Base-by-base conservation (phyloP, 2,797 vertebrate species). In the Aratinga solstitialis region DNA sequence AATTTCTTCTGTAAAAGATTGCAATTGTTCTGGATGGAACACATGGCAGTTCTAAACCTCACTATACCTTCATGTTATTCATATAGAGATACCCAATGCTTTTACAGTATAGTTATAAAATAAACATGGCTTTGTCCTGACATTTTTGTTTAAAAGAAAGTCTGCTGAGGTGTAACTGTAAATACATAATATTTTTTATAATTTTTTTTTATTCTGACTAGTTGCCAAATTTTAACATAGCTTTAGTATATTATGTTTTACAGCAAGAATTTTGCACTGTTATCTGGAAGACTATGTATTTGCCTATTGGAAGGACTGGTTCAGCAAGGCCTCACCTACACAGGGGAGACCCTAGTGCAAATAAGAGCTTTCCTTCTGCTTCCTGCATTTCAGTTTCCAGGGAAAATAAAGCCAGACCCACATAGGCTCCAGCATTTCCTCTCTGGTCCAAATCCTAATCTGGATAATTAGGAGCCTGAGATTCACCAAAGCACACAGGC, bases 391-490 rank as follows among this genome's bases (percentile, higher is more conserved):
- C 27, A 10, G 3, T 56, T 87, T 92, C 22, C 43, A 53, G 30
- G 10, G 45, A 4, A 74, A 74, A 45, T n/a, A 43, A 65, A 87
- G 30, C 8, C 75, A 87, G 36, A 32, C 21, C 58, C 11, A 27
- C 1, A 0, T 0, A 2, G n/a, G 18, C 18, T 87, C 27, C 51
- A 42, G 1, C 6, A 14, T 48, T 77, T 7, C 10, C n/a, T 76
- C 20, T 84, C 63, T 67, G 17, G 2, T 29, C 29, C 3, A 1
- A n/a, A 22, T 83, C 48, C 40, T 74, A 23, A 56, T 45, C 29
- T 56, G 51, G n/a, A 30, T 53, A 71, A 58, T 67, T n/a, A 68
- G 16, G 29, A 90, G 26, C 29, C 65, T 42, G 65, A 85, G 72
- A 58, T 5, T 30, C n/a, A 40, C 4, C 24, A 66, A 78, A 89